Evolutionary conservation across 2,888 invertebrate species (phyloP), one percentile per base, ranked within the genome.

Genomic region (Agelastica alni): DNA sequence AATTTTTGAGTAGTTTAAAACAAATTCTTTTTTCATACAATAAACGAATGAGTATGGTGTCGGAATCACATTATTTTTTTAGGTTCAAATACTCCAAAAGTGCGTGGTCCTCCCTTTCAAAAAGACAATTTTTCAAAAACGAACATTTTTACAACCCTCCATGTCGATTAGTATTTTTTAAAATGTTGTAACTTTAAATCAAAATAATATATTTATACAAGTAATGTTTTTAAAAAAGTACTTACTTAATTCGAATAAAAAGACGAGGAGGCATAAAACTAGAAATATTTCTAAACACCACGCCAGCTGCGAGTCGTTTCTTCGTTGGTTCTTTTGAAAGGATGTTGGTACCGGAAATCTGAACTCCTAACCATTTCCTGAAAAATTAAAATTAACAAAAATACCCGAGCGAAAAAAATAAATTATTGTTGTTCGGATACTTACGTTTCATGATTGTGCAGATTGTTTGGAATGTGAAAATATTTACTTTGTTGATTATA

Each of bases 241-340:
- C 84, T 81, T 76, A 87, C 87, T 82, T 83, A 60, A 82, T 79
- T 69, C 85, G 82, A 58, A 83, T 81, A 47, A 83, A 79, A 44
- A 83, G 82, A 49, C 86, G 74, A 0, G 80, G 80, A 0, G 87
- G 87, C 56, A 87, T 75, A 63, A 85, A 84, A 3, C 80, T 77
- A 4, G 83, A 82, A 52, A 88, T 73, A 65, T 86, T 85, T 64
- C 82, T 83, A 70, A 86, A 89, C 60, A 83, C 79, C 4, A 85
- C 79, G 13, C 83, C 80, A 6, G 69, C 67, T 32, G 74, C 58
- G 44, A 68, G 61, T 39, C 46, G 46, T 4, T 16, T 52, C 3
- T 45, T 47, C 10, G 26, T 28, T n/a, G n/a, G n/a, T 12, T 31
- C 37, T n/a, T 48, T 26, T 3, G 34, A 18, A 14, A 30, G 17